Base-by-base conservation (phyloP, 1,140 invertebrate genomes). In the Zaprionus vittiger region DNA sequence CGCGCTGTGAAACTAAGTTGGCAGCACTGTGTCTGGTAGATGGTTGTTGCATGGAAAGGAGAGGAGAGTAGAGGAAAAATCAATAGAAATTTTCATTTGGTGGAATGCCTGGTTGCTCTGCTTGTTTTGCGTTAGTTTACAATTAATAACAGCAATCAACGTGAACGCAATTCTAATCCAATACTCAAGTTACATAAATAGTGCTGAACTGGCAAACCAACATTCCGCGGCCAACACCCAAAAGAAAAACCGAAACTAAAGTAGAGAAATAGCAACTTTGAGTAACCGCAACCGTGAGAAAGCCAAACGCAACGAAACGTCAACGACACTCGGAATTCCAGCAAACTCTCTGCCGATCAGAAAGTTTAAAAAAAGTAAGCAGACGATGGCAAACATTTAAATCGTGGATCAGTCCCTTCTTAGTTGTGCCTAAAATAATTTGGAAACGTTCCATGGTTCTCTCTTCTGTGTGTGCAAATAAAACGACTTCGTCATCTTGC, bases 51-150 rank as follows among this genome's bases (percentile, higher is more conserved):
- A 66, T 59, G 61, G 67, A 52, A 59, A 78, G 78, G 70, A 82
- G 83, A 79, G 72, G 75, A 79, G 81, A 80, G 81, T 77, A 74
- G 84, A 89, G 80, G 83, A 87, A 89, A 89, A 89, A 89, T 89
- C 84, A 89, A 89, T 89, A 89, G 81, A 89, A 89, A 89, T 89
- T 89, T 89, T 89, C 84, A 79, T 83, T 79, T 79, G 59, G 85
- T 90, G 80, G 80, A 80, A 74, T 83, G 70, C 71, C 69, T 77
- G 62, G 57, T 37, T 73, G 83, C 80, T 80, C 73, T 71, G 83
- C 69, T 70, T 72, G 70, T 78, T 83, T 82, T 76, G 83, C 65
- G 83, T 80, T 80, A 83, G 80, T 83, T 80, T 74, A 78, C 68
- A 83, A 69, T 80, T 77, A 78, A 81, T 72, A 80, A 76, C 66